Conservation (phyloP, 2,888 invertebrate species). For the Anodontia alba region DNA sequence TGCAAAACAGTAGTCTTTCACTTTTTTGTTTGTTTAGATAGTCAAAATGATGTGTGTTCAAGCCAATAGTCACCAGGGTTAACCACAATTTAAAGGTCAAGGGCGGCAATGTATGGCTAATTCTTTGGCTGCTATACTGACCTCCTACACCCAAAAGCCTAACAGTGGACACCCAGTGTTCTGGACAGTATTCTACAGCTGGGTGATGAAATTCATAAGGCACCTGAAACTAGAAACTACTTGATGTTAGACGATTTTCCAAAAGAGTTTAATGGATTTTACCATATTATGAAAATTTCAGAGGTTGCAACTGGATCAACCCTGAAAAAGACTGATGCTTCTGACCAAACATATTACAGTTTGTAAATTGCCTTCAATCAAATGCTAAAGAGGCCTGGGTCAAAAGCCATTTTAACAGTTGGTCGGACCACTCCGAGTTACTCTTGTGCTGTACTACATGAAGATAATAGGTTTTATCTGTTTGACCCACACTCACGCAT, state of each 20-base stretch:
- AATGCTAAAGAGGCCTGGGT: background rate
- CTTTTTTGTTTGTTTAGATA: background rate
- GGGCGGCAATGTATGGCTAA: slow-evolving; percentile 29
- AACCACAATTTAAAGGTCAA: background rate
- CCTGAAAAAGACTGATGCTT: background rate
- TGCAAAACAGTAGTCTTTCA: too few species aligned
- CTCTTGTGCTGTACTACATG: slow-evolving; percentile 9
- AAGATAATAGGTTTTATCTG: slow-evolving; percentile 1
- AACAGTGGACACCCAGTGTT: background rate
- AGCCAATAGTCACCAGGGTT: slow-evolving; percentile 3
- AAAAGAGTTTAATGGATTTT: slow-evolving; percentile 8
- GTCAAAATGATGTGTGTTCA: background rate
- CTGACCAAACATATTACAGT: background rate
- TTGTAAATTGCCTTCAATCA: background rate
- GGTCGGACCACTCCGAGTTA: slow-evolving; percentile 18
- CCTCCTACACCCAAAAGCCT: background rate
- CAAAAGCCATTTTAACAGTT: slow-evolving; percentile 12
- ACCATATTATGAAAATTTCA: slow-evolving; percentile 6
- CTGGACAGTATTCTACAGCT: slow-evolving; percentile 6
- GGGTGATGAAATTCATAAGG: slow-evolving; percentile 1
- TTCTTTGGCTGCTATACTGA: slow-evolving; percentile 20
- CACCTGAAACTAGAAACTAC: background rate
- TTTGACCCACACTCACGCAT: slow-evolving; percentile 24
- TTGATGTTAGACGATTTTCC: slow-evolving; percentile 19
- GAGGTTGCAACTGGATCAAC: slow-evolving; percentile 20